A percentile compares a stretch with the other conserved stretches of the same genome.
phyloP scores from a whole-genome alignment of 2,888 invertebrate genomes.

The Limenitis camilla region DNA sequence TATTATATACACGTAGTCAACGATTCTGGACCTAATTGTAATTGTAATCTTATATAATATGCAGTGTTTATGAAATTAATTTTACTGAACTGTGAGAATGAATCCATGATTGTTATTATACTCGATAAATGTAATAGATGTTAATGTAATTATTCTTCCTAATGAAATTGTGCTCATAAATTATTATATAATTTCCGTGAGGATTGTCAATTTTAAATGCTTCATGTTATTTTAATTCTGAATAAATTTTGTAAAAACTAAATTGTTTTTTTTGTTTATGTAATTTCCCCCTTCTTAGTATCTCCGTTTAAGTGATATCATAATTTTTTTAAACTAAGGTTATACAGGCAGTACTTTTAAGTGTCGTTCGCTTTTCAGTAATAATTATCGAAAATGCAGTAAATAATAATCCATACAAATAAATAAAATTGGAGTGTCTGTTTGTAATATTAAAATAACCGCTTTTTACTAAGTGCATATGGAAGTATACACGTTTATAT shows the following conservation, averaged over 20 bases:
- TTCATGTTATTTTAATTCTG: conserved; percentile 71
- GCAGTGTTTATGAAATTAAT: conserved; percentile 15
- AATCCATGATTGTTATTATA: conserved; percentile 42
- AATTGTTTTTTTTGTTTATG: conserved; percentile 19
- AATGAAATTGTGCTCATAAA: conserved; percentile 69
- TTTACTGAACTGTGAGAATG: conserved; percentile 38
- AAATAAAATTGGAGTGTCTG: too few relatives aligned
- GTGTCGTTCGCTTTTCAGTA: too few relatives aligned
- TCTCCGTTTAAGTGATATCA: too few relatives aligned
- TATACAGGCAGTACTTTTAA: too few relatives aligned
- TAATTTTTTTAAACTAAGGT: too few relatives aligned
- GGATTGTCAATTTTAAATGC: conserved; percentile 68
- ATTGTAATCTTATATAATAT: conserved; percentile 2
- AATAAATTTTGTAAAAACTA: conserved; percentile 65
- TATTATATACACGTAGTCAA: conserved; percentile 17
- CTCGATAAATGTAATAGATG: conserved; percentile 33
- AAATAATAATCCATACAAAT: too few relatives aligned
- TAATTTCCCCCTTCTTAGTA: too few relatives aligned
- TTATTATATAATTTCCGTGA: conserved; percentile 61
- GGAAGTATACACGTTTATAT: too few relatives aligned
- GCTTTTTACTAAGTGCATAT: too few relatives aligned
- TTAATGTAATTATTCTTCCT: conserved; percentile 52
- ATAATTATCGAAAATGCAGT: too few relatives aligned
- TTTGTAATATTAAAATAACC: too few relatives aligned
- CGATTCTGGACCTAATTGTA: conserved; percentile 18